Conservation (phyloP, 2,113 vertebrate species). For the Cricetomys ansorgei region DNA sequence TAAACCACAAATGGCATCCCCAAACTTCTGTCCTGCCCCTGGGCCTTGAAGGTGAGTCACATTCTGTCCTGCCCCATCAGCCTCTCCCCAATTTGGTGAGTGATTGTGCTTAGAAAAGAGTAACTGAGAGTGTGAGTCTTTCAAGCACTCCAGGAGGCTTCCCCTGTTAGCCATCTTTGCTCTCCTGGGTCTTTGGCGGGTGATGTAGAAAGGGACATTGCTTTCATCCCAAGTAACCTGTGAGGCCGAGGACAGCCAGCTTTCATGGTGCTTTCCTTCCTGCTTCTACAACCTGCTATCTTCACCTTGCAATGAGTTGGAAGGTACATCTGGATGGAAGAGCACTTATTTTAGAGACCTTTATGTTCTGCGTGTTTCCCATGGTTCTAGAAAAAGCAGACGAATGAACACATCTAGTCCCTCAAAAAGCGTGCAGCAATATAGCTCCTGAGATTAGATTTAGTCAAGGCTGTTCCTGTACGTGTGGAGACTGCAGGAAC, state of each 20-base stretch:
- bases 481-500: neutral
- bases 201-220: neutral
- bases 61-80: neutral
- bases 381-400: conserved; percentile 3
- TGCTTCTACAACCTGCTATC: neutral
- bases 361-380: neutral
- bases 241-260: neutral
- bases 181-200: conserved; percentile 2
- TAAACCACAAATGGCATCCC: neutral
- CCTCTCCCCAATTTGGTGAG: neutral
- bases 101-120: neutral
- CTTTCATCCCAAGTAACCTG: conserved; percentile 21
- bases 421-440: neutral
- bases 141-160: neutral
- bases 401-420: neutral
- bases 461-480: neutral
- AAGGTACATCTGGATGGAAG: neutral
- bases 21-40: neutral
- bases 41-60: conserved; percentile 28
- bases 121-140: conserved; percentile 3
- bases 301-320: neutral
- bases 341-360: neutral
- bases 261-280: neutral
- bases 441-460: neutral
- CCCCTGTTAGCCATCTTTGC: neutral